Evolutionary conservation across 2,888 invertebrate genomes (phyloP).

Genomic region (Tuberolachnus salignus): DNA sequence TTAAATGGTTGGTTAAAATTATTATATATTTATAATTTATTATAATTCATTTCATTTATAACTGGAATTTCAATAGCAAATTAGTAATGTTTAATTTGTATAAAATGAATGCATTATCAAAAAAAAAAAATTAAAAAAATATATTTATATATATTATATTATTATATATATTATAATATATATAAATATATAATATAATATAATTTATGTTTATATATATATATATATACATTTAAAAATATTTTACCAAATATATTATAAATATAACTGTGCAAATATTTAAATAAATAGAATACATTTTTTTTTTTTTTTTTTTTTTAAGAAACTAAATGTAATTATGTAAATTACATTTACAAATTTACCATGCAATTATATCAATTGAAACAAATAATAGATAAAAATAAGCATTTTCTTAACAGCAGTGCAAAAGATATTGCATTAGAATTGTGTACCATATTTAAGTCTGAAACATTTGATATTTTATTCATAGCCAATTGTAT

Average conservation of each 20-base stretch:
- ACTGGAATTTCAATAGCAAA: too few relatives aligned
- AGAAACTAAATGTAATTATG: constrained; percentile 31
- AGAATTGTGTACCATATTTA: constrained; percentile 57
- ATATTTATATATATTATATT: constrained; percentile 1
- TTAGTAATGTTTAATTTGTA: too few relatives aligned
- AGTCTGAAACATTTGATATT: constrained; percentile 62
- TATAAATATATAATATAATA: neutral
- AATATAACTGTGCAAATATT: constrained; percentile 14
- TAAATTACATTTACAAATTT: constrained; percentile 59
- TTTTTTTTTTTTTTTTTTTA: too few relatives aligned
- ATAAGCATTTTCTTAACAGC: constrained; percentile 55
- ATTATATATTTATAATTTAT: too few relatives aligned
- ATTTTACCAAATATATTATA: constrained; percentile 22
- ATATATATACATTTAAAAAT: neutral
- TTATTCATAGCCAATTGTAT: constrained; percentile 70
- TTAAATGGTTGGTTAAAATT: too few relatives aligned
- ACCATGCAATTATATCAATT: constrained; percentile 59
- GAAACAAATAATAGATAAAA: constrained; percentile 58
- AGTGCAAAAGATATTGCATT: constrained; percentile 57
- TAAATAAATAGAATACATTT: constrained; percentile 16
- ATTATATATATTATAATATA: constrained; percentile 14
- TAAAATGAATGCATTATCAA: too few relatives aligned
- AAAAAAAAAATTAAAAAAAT: neutral
- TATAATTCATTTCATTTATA: too few relatives aligned
- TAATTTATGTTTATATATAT: too few relatives aligned